Percentiles rank a stretch among this genome's conserved stretches.
Conservation (phyloP, 2,797 vertebrate genomes). For the Pseudotriccus pelzelni region DNA sequence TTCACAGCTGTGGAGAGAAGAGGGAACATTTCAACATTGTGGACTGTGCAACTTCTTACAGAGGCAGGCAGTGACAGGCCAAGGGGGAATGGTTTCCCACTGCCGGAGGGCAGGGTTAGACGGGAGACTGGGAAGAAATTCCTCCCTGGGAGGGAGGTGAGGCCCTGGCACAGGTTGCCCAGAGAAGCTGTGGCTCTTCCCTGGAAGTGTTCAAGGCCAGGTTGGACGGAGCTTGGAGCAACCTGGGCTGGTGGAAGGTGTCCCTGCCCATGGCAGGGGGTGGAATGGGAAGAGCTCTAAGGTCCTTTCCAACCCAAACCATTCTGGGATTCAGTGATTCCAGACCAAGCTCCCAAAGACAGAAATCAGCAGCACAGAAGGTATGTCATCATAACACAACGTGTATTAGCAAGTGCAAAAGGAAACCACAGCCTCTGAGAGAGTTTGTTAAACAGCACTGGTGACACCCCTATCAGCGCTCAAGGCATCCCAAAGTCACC, state of each 20-base stretch:
- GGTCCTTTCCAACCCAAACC: background rate
- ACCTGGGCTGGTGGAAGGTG: rapidly evolving
- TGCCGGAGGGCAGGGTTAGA: rapidly evolving
- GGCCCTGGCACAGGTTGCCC: background rate
- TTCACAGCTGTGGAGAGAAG: slow-evolving; percentile 83
- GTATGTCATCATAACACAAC: background rate
- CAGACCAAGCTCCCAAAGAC: background rate
- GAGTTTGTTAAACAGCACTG: background rate
- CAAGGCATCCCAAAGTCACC: background rate
- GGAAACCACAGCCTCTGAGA: background rate
- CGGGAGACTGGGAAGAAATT: background rate
- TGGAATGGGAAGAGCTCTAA: background rate
- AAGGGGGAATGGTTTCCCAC: background rate
- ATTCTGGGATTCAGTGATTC: background rate
- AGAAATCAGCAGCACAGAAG: background rate
- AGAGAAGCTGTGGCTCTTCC: background rate
- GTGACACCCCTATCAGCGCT: background rate
- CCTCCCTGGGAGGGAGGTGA: rapidly evolving
- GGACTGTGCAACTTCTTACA: background rate
- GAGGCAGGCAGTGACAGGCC: background rate
- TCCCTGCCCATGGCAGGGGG: background rate
- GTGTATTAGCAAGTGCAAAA: background rate
- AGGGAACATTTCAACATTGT: background rate
- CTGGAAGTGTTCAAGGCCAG: background rate
- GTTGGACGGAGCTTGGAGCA: rapidly evolving